A percentile compares a stretch with the other conserved stretches of the same genome.
phyloP scores from a whole-genome alignment of 2,888 invertebrate species.

The Chironomus riparius region DNA sequence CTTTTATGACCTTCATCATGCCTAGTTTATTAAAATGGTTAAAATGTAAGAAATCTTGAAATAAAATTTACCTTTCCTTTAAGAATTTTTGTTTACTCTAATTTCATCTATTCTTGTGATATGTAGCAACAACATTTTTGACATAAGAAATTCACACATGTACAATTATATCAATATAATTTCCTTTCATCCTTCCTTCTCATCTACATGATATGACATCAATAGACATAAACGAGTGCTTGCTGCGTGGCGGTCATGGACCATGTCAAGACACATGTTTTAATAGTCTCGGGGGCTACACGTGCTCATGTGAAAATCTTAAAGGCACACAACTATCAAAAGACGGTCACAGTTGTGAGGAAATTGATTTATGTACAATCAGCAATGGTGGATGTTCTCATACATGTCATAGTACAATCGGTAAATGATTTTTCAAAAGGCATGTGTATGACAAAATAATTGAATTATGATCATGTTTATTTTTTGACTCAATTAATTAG shows the following conservation, averaged over 20 bases:
- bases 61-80: no score
- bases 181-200: neutral
- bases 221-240: conserved; percentile 50
- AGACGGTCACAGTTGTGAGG: conserved; percentile 46
- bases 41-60: no score
- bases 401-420: conserved; percentile 30
- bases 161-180: neutral
- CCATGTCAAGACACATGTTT: conserved; percentile 51
- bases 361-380: conserved; percentile 30
- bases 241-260: conserved; percentile 48
- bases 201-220: neutral
- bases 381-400: conserved; percentile 31
- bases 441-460: no score
- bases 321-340: conserved; percentile 46
- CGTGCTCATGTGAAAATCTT: conserved; percentile 46
- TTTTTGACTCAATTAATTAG: conserved; percentile 13
- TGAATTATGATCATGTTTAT: no score
- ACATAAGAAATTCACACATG: neutral
- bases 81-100: no score
- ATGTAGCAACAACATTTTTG: no score
- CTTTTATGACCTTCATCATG: no score
- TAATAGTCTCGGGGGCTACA: conserved; percentile 49
- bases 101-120: no score
- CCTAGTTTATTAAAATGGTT: no score
- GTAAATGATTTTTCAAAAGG: conserved; percentile 20